phyloP scores from a whole-genome alignment of 2,888 invertebrate species.

The Sussaba pulchella region DNA sequence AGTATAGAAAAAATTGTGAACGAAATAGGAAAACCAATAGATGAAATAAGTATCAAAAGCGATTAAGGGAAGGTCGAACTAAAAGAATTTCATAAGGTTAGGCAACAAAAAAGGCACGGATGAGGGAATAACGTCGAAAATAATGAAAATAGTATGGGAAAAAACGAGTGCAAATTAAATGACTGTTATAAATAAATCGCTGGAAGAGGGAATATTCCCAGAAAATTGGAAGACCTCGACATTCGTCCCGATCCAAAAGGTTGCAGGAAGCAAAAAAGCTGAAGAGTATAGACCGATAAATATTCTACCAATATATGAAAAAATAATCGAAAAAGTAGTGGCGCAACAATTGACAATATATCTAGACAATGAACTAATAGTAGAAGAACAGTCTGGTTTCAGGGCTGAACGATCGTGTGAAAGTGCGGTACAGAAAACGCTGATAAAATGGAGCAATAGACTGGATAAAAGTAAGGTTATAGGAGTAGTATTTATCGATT shows the following conservation, averaged over 20 bases:
- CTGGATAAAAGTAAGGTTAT: constrained; percentile 51
- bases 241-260: constrained; percentile 35
- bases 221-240: constrained; percentile 32
- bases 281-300: constrained; percentile 35
- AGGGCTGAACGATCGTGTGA: constrained; percentile 55
- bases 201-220: constrained; percentile 24
- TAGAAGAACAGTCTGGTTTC: constrained; percentile 52
- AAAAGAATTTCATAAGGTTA: constrained; percentile 10
- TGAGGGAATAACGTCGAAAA: constrained; percentile 25
- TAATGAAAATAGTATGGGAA: constrained; percentile 30
- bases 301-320: constrained; percentile 28
- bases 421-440: constrained; percentile 48
- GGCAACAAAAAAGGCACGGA: constrained; percentile 30
- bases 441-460: constrained; percentile 49
- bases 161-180: constrained; percentile 4
- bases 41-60: no score
- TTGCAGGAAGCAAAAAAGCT: constrained; percentile 6
- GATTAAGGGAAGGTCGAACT: constrained; percentile 15
- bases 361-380: constrained; percentile 26
- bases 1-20: constrained; percentile 42
- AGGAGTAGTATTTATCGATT: constrained; percentile 56
- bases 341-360: constrained; percentile 19
- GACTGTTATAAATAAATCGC: constrained; percentile 31
- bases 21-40: not conserved
- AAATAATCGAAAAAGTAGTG: constrained; percentile 13